A percentile compares a stretch with the other conserved stretches of the same genome.
These are phyloP conservation scores for Thalassarche chlororhynchos DNA, from an alignment of 2,113 vertebrate species.

Conservation along the genomic window DNA sequence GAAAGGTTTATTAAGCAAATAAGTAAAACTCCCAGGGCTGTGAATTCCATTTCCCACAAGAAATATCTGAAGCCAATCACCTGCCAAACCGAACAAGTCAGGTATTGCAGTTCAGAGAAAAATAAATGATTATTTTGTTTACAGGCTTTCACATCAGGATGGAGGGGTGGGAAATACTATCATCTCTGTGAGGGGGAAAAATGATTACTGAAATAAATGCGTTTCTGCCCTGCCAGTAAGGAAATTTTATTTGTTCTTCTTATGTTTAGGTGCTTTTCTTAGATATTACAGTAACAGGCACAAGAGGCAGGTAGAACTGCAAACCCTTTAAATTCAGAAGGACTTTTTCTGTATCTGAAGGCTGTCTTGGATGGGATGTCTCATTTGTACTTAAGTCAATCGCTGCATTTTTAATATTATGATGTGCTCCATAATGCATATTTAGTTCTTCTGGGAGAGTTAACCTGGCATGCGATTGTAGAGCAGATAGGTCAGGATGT, in stretches of 20 bases:
- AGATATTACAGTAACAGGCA: not conserved
- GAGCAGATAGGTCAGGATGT: not conserved
- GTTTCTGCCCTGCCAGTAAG: not conserved
- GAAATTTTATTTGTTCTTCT: not conserved
- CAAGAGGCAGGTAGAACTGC: not conserved
- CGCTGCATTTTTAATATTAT: not conserved
- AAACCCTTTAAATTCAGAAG: not conserved
- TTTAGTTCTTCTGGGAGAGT: not conserved
- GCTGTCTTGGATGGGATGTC: not conserved
- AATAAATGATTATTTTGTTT: conserved; percentile 1
- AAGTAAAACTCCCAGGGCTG: not conserved
- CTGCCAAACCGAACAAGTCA: not conserved
- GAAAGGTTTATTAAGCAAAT: conserved; percentile 26
- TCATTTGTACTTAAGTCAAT: not conserved
- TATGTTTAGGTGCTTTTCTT: not conserved
- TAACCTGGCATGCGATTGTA: not conserved
- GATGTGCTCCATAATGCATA: not conserved
- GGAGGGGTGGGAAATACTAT: not conserved
- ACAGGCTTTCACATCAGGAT: not conserved
- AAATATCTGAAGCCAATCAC: not conserved
- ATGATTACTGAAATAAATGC: not conserved
- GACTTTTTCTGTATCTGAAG: not conserved
- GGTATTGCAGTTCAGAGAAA: not conserved
- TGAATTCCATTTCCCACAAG: not conserved
- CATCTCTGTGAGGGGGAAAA: not conserved